Evolutionary conservation across 64 coral and sea anemone species (phyloP), one percentile per base, ranked within the genome.

Genomic region (Dendrophyllia cribrosa): DNA sequence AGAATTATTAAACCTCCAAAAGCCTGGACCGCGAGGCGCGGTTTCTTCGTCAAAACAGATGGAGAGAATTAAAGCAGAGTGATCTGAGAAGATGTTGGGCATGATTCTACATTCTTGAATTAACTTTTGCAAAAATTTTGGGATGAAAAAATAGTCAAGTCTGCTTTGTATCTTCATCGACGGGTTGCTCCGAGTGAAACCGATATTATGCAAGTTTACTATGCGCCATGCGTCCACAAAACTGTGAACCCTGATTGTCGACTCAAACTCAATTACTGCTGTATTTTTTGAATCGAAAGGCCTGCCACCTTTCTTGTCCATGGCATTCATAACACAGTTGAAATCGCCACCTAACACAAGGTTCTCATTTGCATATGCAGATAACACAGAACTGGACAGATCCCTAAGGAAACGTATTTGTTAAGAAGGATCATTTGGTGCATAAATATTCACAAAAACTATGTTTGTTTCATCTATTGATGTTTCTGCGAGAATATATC

Each of bases 1-100:
- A 22, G 53, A 56, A 44, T 72, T 72, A 44, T 72, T 72, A 72
- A 72, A 72, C 69, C 49, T 46, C 73, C 73, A 76, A 76, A 12
- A 76, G 43, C 73, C 73, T 47, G 73, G 73, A 20, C 73, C 73
- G 9, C 73, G 73, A 47, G 62, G 62, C 14, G 43, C 49, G 43
- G 43, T 43, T 76, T 45, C 73, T 47, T 76, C 49, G 12, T 76
- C 43, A 76, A 47, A 76, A 47, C 49, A 47, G 73, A 45, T 51
- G 16, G 23, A n/a, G 49, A 51, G 62, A 65, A 65, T 65, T 65
- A 65, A 65, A 65, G 62, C 62, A 65, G 62, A 65, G 19, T 65
- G 62, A 65, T 65, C 62, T 65, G 62, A 65, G 62, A 65, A 65
- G 62, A 65, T 65, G 62, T 65, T 65, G 62, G 62, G 20, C 62